Evolutionary conservation across 2,797 vertebrate species (phyloP), one percentile per base, ranked within the genome.

Genomic region (Masticophis lateralis): DNA sequence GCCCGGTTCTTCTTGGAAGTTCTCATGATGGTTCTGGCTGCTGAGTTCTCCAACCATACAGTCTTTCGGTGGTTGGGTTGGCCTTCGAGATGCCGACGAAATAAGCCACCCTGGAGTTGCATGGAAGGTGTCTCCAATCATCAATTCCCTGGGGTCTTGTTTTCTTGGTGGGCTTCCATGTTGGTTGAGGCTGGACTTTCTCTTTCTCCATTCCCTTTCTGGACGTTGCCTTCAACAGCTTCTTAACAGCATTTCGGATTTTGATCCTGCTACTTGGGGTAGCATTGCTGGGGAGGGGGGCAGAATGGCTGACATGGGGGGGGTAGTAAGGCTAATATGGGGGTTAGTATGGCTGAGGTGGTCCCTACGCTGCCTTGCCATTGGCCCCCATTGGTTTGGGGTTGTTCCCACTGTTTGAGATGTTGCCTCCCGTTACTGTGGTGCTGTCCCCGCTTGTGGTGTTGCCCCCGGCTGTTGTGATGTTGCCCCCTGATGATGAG

Each of bases 121-220:
- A 0, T 43, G 37, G 32, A 3, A 0, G 25, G 5, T 0, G n/a
- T 5, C 25, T 47, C 2, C 1, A 53, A 8, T 18, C 47, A 9
- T 60, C 27, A 16, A 2, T 59, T 59, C 6, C 47, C 37, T 11
- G 5, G 18, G 1, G 28, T 16, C 11, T 47, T 12, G 1, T 28
- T 56, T 83, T 37, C 28, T 66, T 91, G 22, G 27, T 16, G 56
- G n/a, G 91, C 53, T 27, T 32, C 55, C 4, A 18, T 37, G 1
- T 69, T 53, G 22, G 32, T 79, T 43, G 74, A 43, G 18, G 18
- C 10, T 3, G 0, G 69, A 4, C 55, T n/a, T 55, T 12, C 32
- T 27, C 63, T 3, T 60, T 8, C 3, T 2, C 12, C 37, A 0
- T 59, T 18, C 20, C 4, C 20, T 16, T 13, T 25, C 2, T 8